Conservation (phyloP, 2,888 invertebrate genomes). For the Phymatocera aterrima region DNA sequence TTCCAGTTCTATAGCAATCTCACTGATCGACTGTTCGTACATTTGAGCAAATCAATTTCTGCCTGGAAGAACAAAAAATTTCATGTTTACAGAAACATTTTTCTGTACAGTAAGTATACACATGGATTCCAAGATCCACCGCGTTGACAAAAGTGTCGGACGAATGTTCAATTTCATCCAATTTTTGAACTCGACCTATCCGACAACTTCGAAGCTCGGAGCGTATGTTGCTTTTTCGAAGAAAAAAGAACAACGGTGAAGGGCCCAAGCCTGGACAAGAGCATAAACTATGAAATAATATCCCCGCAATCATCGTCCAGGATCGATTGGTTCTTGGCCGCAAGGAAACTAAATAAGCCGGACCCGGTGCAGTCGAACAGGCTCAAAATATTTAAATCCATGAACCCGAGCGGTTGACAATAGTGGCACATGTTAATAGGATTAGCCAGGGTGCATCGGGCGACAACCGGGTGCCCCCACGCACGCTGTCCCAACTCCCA, state of each 20-base stretch:
- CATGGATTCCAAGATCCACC: no score
- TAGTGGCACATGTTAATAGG: constrained; percentile 61
- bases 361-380: constrained; percentile 29
- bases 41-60: not conserved
- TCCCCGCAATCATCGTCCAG: not conserved
- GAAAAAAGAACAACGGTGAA: not conserved
- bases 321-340: not conserved
- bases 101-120: not conserved
- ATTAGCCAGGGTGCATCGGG: constrained; percentile 63
- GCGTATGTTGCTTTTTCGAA: not conserved
- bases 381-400: constrained; percentile 65
- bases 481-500: constrained; percentile 53
- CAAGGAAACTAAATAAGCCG: constrained; percentile 1
- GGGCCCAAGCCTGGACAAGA: not conserved
- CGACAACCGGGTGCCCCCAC: constrained; percentile 62
- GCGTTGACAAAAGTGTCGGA: no score
- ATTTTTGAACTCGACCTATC: no score
- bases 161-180: no score
- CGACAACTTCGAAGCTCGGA: no score
- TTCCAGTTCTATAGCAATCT: not conserved
- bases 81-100: not conserved
- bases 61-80: no score
- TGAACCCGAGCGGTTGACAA: constrained; percentile 52
- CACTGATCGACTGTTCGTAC: not conserved
- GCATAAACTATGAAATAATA: not conserved